Evolutionary conservation across 2,888 invertebrate species (phyloP).

Genomic region (Glaucopsyche alexis): DNA sequence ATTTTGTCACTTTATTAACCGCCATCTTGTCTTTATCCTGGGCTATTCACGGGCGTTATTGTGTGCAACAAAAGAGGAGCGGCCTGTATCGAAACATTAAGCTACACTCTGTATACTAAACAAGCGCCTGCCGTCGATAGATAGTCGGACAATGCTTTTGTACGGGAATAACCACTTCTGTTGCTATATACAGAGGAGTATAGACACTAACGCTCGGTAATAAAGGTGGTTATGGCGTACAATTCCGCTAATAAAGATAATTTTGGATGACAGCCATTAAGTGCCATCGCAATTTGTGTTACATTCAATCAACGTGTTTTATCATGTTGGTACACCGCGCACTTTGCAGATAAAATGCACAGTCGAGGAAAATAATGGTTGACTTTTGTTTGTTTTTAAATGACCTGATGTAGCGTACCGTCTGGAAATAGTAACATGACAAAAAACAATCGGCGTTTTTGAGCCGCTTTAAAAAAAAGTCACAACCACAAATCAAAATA

Average conservation of each 20-base stretch:
- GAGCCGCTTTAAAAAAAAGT: too few species aligned
- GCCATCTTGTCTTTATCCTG: background rate
- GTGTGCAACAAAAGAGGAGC: conserved; percentile 1
- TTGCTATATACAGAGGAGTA: background rate
- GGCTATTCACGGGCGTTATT: too few species aligned
- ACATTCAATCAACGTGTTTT: conserved; percentile 16
- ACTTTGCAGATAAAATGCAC: background rate
- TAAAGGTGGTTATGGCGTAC: background rate
- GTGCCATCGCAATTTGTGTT: conserved; percentile 8
- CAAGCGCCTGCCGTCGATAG: conserved; percentile 3
- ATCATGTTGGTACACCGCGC: background rate
- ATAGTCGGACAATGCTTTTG: conserved; percentile 16
- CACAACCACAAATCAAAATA: too few species aligned
- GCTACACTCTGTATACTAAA: background rate
- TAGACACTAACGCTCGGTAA: background rate
- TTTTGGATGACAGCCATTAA: conserved; percentile 16
- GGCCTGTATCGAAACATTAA: background rate
- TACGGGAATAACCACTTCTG: conserved; percentile 12
- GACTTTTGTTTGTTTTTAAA: too few species aligned
- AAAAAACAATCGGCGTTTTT: too few species aligned
- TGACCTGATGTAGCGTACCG: too few species aligned
- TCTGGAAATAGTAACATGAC: too few species aligned
- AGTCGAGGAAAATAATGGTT: too few species aligned
- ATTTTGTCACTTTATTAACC: background rate
- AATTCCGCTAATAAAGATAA: background rate